Evolutionary conservation across 2,113 vertebrate genomes (phyloP), one percentile per base, ranked within the genome.

Genomic region (Sitta europaea): DNA sequence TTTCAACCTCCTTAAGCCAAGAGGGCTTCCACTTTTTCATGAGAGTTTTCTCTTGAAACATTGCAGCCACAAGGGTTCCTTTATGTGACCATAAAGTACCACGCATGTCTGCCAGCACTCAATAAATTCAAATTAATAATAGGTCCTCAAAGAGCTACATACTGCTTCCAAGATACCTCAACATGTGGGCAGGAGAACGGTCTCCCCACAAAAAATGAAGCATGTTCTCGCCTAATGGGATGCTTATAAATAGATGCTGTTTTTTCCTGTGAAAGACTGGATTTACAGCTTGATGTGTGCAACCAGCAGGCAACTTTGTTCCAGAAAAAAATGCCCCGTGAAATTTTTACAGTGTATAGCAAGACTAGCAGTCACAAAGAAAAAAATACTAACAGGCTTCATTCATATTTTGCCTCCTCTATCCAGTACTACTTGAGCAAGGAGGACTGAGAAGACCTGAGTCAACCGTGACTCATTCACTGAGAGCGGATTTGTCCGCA

Each of bases 91-190:
- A 5, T 93, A 95, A 95, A 94, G 86, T 14, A 35, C 63, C 72
- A 80, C 3, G 18, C 67, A 57, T 50, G 31, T 93, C 96, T 96
- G 85, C 95, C 96, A 94, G 79, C 92, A 95, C 96, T 90, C 85
- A 86, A 88, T 94, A 96, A 96, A 95, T 92, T 74, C 31, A 90
- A 71, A 83, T 92, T 95, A 95, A 95, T 95, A 95, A 95, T 94
- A 84, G 65, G 85, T 67, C 90, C 90, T 92, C 90, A 73, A 96
- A 95, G 82, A 58, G 28, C 47, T 90, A 53, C 78, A 80, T 71
- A 86, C 65, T 80, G 28, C 67, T 92, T 95, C 92, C 79, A 92
- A 93, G 94, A 33, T 90, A 95, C 65, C 75, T 74, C 78, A 63
- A 54, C 31, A 38, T 81, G 75, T 45, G 88, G 72, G 71, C 75